phyloP scores from a whole-genome alignment of 2,797 vertebrate genomes.

The Mallotus villosus region DNA sequence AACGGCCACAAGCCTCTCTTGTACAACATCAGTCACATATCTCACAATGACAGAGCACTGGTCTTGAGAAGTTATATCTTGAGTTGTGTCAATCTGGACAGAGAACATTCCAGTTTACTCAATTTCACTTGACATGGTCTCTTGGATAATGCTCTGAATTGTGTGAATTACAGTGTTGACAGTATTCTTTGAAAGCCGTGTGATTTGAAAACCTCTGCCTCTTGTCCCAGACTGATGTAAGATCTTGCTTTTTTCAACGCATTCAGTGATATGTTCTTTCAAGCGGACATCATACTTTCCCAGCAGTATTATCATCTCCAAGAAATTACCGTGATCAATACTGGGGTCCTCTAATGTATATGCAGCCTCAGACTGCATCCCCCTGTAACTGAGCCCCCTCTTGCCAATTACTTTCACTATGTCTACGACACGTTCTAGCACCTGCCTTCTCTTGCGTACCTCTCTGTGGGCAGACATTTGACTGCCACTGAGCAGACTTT shows the following conservation, averaged over 20 bases:
- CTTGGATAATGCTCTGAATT: constrained; percentile 1
- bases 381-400: constrained; percentile 10
- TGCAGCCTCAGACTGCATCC: constrained; percentile 5
- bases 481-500: background rate
- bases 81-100: constrained; percentile 12
- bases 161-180: constrained; percentile 7
- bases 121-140: constrained; percentile 12
- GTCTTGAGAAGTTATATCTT: constrained; percentile 14
- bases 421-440: constrained; percentile 12
- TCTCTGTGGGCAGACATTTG: constrained; percentile 2
- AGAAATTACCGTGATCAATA: constrained; percentile 29
- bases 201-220: constrained; percentile 13
- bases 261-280: constrained; percentile 20
- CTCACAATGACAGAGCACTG: constrained; percentile 20
- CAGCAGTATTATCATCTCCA: constrained; percentile 21
- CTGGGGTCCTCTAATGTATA: background rate
- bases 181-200: constrained; percentile 8
- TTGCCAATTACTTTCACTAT: constrained; percentile 14
- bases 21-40: constrained; percentile 22
- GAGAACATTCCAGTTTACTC: constrained; percentile 20
- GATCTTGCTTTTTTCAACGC: constrained; percentile 23
- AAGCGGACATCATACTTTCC: constrained; percentile 21
- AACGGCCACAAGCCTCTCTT: constrained; percentile 30
- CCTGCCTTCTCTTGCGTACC: constrained; percentile 19
- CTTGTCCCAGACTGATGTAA: constrained; percentile 1